phyloP scores from a whole-genome alignment of 1,140 invertebrate species.

The Heliconius eleuchia region DNA sequence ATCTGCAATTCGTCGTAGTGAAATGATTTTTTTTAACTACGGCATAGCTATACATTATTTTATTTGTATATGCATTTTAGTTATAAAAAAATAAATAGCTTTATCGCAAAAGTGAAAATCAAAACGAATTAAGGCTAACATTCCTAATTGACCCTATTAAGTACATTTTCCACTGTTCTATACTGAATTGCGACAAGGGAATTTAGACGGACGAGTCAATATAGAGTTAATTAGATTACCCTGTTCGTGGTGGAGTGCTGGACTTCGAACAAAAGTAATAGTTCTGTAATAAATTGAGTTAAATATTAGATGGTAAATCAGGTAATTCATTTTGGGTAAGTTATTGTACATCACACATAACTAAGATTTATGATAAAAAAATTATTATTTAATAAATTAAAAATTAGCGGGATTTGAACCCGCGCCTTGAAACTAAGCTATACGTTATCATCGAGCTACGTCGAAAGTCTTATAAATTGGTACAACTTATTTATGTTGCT shows the following conservation, averaged over 20 bases:
- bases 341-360: background rate
- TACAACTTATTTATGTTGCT: too few species aligned
- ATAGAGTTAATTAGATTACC: conserved; percentile 31
- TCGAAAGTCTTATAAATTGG: too few species aligned
- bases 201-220: conserved; percentile 25
- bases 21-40: too few species aligned
- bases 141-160: conserved; percentile 8
- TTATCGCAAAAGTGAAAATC: background rate
- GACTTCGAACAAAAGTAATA: conserved; percentile 25
- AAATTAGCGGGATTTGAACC: too few species aligned
- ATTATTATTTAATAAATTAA: background rate
- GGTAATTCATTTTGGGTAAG: background rate
- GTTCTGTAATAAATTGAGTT: conserved; percentile 20
- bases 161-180: conserved; percentile 9
- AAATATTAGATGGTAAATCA: conserved; percentile 10
- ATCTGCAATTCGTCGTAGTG: too few species aligned
- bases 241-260: conserved; percentile 18
- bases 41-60: too few species aligned
- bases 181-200: conserved; percentile 23
- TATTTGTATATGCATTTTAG: too few species aligned
- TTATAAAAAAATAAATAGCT: background rate
- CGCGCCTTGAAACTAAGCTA: too few species aligned
- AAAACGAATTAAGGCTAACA: background rate
- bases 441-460: too few species aligned
- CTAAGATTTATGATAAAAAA: background rate